Evolutionary conservation across 1,140 invertebrate genomes (phyloP), one percentile per base, ranked within the genome.

Genomic region (Temnothorax longispinosus): DNA sequence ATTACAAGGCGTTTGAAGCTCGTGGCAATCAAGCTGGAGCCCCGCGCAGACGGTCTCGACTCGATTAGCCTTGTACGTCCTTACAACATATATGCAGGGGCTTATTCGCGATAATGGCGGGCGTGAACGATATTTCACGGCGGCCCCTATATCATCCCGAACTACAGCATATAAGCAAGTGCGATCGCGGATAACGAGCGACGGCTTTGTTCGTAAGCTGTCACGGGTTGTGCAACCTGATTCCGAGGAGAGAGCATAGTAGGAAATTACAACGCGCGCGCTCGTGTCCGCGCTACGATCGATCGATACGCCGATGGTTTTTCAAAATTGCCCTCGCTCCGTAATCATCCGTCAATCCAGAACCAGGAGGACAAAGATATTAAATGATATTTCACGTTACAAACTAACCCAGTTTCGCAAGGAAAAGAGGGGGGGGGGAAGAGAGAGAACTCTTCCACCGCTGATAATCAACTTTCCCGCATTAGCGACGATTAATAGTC

Each of bases 111-210:
- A 90, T 90, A 90, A 90, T 88, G 89, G 76, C 86, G 86, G 74
- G 86, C 60, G 86, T 81, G 84, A 88, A 88, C 89, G 89, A 90
- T 90, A 90, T 90, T 90, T 90, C 89, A 90, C 86, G 67, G 80
- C 60, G 62, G 52, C 62, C 69, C 88, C 89, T 90, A 86, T 85
- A 86, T 90, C 89, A 90, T 80, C 62, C 71, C 71, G 60, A 82
- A 81, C 90, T 90, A 78, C 91, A 85, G 77, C 88, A 69, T 88
- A 92, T 91, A 84, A 84, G 90, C 90, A 91, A 92, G 89, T 91
- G 85, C 88, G 90, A 92, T 92, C 90, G 85, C 60, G 87, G 89
- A 90, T 90, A 90, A 90, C 89, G 85, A 87, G 75, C 81, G 52
- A 52, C 75, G 76, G 89, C 89, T 90, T 90, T 90, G 89, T 90